A percentile compares a stretch with the other conserved stretches of the same genome.
phyloP scores from a whole-genome alignment of 1,140 invertebrate genomes.

The Calephelis virginiensis region DNA sequence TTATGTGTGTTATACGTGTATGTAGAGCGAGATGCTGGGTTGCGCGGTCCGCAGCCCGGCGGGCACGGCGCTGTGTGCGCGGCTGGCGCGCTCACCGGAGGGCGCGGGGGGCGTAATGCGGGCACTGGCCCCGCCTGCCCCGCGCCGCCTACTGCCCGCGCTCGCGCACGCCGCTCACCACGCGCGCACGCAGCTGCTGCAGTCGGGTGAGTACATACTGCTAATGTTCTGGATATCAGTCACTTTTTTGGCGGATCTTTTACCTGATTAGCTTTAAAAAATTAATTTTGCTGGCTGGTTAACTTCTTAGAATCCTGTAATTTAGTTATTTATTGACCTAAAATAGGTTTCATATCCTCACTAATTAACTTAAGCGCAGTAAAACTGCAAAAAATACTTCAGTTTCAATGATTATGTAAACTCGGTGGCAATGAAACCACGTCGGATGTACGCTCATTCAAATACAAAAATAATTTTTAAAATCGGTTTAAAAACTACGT shows the following conservation, averaged over 20 bases:
- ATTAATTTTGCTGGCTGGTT: too few relatives aligned
- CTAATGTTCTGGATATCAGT: background rate
- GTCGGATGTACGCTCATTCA: too few relatives aligned
- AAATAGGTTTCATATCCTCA: too few relatives aligned
- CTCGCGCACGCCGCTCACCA: constrained; percentile 55
- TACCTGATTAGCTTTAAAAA: too few relatives aligned
- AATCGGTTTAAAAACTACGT: too few relatives aligned
- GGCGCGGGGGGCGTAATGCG: constrained; percentile 45
- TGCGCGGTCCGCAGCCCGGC: constrained; percentile 25
- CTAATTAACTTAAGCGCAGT: too few relatives aligned
- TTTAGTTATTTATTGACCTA: too few relatives aligned
- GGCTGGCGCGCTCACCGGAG: constrained; percentile 38
- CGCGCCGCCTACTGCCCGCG: constrained; percentile 58
- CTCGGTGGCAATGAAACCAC: too few relatives aligned
- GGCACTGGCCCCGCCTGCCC: constrained; percentile 43
- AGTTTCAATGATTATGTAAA: too few relatives aligned
- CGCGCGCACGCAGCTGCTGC: constrained; percentile 39
- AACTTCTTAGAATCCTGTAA: too few relatives aligned
- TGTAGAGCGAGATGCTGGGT: constrained; percentile 44
- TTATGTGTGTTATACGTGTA: background rate
- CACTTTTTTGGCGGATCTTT: background rate
- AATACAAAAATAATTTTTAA: too few relatives aligned
- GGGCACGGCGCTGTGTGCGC: constrained; percentile 31
- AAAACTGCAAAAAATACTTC: too few relatives aligned
- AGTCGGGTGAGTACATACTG: constrained; percentile 40